Evolutionary conservation across 2,113 vertebrate species (phyloP).

Genomic region (Tympanuchus pallidicinctus): DNA sequence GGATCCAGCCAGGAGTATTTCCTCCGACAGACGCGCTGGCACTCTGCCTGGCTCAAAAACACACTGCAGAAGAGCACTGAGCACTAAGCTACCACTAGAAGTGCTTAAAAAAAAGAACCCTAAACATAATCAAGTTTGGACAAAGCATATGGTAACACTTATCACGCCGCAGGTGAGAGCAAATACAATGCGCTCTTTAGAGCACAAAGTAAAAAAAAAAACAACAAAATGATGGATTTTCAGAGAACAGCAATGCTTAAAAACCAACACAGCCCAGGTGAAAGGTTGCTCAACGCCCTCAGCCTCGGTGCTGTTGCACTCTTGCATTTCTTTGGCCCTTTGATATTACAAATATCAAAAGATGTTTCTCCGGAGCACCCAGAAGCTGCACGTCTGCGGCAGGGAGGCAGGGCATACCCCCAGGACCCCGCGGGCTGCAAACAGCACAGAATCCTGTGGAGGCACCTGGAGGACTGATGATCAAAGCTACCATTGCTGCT

Average conservation of each 20-base stretch:
- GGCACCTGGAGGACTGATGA: rapidly evolving
- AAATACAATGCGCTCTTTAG: neutral
- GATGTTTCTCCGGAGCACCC: neutral
- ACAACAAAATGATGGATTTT: neutral
- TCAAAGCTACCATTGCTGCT: neutral
- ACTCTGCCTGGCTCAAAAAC: constrained; percentile 20
- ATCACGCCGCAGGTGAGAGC: neutral
- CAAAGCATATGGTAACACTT: constrained; percentile 44
- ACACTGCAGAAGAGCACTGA: neutral
- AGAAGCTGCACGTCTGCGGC: neutral
- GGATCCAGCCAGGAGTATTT: constrained; percentile 3
- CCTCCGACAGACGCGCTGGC: neutral
- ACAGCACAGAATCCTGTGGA: rapidly evolving
- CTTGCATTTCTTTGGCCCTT: neutral
- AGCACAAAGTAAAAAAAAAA: neutral
- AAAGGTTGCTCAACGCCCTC: neutral
- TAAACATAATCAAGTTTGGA: neutral
- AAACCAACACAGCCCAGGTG: neutral
- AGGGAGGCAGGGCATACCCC: neutral
- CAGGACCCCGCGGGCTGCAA: neutral
- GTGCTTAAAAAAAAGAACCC: neutral
- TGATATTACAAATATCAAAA: neutral
- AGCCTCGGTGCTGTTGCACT: neutral
- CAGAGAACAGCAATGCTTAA: neutral
- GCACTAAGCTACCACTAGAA: neutral